Percentiles rank a stretch among this genome's conserved stretches.
Evolutionary conservation across 2,888 invertebrate species (phyloP).

Genomic region (Napeogenes inachia): DNA sequence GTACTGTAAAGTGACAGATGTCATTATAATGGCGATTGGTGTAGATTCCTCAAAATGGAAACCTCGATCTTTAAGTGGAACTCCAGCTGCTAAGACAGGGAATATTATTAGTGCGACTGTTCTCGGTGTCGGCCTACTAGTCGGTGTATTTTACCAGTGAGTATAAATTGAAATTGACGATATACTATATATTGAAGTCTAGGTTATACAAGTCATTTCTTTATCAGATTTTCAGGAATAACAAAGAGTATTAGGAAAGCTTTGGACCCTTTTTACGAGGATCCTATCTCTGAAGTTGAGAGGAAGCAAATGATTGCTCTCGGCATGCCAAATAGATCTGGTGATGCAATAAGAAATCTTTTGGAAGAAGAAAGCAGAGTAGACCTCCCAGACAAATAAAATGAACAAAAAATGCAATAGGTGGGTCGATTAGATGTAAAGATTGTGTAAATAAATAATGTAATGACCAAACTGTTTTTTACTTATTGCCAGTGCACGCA

Average conservation of each 20-base stretch:
- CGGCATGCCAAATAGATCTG: slow-evolving; percentile 48
- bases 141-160: slow-evolving; percentile 73
- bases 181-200: slow-evolving; percentile 7
- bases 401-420: slow-evolving; percentile 48
- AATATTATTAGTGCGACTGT: slow-evolving; percentile 73
- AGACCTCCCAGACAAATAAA: slow-evolving; percentile 53
- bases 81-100: slow-evolving; percentile 77
- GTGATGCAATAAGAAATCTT: slow-evolving; percentile 43
- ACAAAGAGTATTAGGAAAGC: slow-evolving; percentile 50
- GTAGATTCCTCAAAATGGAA: slow-evolving; percentile 78
- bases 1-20: no score
- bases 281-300: slow-evolving; percentile 65
- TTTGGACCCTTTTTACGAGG: slow-evolving; percentile 52
- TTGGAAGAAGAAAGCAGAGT: slow-evolving; percentile 46
- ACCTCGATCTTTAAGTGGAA: slow-evolving; percentile 81
- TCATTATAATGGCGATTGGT: slow-evolving; percentile 64
- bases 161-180: slow-evolving; percentile 32
- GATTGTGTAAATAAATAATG: slow-evolving; percentile 31
- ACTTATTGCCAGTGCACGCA: slow-evolving; percentile 46
- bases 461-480: slow-evolving; percentile 44
- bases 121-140: slow-evolving; percentile 58
- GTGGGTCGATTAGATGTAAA: slow-evolving; percentile 37
- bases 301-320: slow-evolving; percentile 59
- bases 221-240: slow-evolving; percentile 48
- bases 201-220: slow-evolving; percentile 20